Percentiles rank a stretch among this genome's conserved stretches.
These are phyloP conservation scores for Aphis craccivora DNA, from an alignment of 1,140 invertebrate species.

Conservation along the genomic window DNA sequence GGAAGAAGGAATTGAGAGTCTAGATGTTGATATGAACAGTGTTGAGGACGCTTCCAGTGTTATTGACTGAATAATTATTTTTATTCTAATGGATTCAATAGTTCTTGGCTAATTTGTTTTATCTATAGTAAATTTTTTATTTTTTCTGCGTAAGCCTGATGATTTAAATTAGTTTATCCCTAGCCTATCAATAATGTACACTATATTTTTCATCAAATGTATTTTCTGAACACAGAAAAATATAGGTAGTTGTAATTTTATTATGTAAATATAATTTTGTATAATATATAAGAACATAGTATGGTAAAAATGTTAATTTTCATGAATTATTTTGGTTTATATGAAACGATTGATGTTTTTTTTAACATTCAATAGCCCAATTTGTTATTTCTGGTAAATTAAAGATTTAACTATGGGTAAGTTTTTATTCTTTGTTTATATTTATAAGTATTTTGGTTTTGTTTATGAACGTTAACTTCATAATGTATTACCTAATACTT, in stretches of 20 bases:
- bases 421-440: slow-evolving; percentile 42
- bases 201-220: slow-evolving; percentile 56
- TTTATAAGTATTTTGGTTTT: slow-evolving; percentile 45
- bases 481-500: not conserved
- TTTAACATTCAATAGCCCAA: slow-evolving; percentile 45
- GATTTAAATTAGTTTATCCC: slow-evolving; percentile 44
- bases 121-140: slow-evolving; percentile 45
- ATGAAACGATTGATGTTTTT: slow-evolving; percentile 41
- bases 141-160: not conserved
- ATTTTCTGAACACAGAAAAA: slow-evolving; percentile 54
- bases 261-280: slow-evolving; percentile 57
- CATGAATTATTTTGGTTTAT: slow-evolving; percentile 55
- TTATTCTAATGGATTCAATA: slow-evolving; percentile 43
- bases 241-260: slow-evolving; percentile 57
- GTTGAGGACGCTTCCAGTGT: slow-evolving; percentile 33
- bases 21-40: slow-evolving; percentile 46
- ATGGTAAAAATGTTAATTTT: slow-evolving; percentile 52
- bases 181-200: slow-evolving; percentile 50
- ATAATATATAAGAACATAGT: slow-evolving; percentile 43
- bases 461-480: not conserved
- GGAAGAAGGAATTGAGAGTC: slow-evolving; percentile 53
- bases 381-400: slow-evolving; percentile 37
- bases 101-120: slow-evolving; percentile 26
- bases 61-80: slow-evolving; percentile 51
- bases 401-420: slow-evolving; percentile 48